Evolutionary conservation across 2,113 vertebrate genomes (phyloP), one percentile per base, ranked within the genome.

Genomic region (Fulmarus glacialis): DNA sequence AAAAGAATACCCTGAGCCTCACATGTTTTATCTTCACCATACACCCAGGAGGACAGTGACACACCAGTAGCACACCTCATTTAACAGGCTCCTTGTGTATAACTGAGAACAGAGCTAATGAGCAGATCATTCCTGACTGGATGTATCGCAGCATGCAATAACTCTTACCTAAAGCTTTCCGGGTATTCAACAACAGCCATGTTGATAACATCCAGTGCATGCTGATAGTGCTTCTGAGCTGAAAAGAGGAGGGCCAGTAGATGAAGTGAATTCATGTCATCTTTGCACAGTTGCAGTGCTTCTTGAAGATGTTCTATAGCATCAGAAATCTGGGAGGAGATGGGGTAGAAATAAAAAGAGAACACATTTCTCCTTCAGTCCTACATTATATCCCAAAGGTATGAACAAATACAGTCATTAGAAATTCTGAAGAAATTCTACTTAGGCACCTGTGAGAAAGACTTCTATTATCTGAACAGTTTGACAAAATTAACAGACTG

Each of bases 141-240:
- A 84, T 55, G 36, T 8, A 34, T 47, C 1, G 4, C 30, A 50
- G 12, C 24, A 27, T 38, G 29, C 11, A 91, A 7, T 9, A 66
- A 34, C 52, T 89, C 98, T 98, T 98, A 99, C 99, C 99, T 99
- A 98, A 99, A 99, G 97, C 98, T 99, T 95, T 99, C 98, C 0
- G 99, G 99, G 94, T 99, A 98, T 95, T 99, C 99, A 30, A 94
- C 98, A 89, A 99, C 98, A 95, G 99, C 99, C 98, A 99, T 98
- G 78, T 93, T 95, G 93, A 99, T 98, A 50, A 99, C 98, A 77
- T 99, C 99, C 90, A 99, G 97, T 36, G 99, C 99, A 3, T 99
- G 99, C 78, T 99, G 99, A 96, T 99, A 97, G 96, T 99, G 99
- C 87, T 99, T 99, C 98, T 99, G 99, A 88, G 99, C 99, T 4